Percentiles rank a stretch among this genome's conserved stretches.
phyloP scores from a whole-genome alignment of 2,888 invertebrate genomes.

The Agrochola lota region DNA sequence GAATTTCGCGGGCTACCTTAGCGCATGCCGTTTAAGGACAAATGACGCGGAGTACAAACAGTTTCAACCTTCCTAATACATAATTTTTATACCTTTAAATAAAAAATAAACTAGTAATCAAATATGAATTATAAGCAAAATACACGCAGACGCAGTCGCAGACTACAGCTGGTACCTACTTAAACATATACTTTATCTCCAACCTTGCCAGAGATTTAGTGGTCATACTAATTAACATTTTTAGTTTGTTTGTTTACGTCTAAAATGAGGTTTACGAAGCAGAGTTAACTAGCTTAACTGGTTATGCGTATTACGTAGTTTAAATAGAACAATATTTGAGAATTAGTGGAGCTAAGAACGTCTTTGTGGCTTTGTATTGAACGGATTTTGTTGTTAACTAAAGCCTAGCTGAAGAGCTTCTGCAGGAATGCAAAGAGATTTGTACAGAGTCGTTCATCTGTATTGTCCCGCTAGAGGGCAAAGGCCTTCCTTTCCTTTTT shows the following conservation, averaged over 20 bases:
- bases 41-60: too few relatives aligned
- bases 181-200: neutral
- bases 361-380: neutral
- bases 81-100: too few relatives aligned
- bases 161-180: too few relatives aligned
- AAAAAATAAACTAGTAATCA: too few relatives aligned
- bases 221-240: slow-evolving; percentile 57
- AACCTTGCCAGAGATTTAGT: slow-evolving; percentile 64
- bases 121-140: too few relatives aligned
- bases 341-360: neutral
- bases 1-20: too few relatives aligned
- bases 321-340: slow-evolving; percentile 55
- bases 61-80: too few relatives aligned
- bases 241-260: slow-evolving; percentile 63
- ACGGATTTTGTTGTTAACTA: slow-evolving; percentile 3
- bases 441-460: neutral
- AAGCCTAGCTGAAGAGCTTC: neutral
- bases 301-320: slow-evolving; percentile 51
- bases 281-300: slow-evolving; percentile 45
- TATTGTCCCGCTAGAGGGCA: too few relatives aligned
- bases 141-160: too few relatives aligned
- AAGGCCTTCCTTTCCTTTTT: too few relatives aligned
- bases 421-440: neutral
- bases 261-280: slow-evolving; percentile 57
- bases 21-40: too few relatives aligned